These are phyloP conservation scores for Diuraphis noxia DNA, from an alignment of 1,140 invertebrate species.

Conservation along the genomic window DNA sequence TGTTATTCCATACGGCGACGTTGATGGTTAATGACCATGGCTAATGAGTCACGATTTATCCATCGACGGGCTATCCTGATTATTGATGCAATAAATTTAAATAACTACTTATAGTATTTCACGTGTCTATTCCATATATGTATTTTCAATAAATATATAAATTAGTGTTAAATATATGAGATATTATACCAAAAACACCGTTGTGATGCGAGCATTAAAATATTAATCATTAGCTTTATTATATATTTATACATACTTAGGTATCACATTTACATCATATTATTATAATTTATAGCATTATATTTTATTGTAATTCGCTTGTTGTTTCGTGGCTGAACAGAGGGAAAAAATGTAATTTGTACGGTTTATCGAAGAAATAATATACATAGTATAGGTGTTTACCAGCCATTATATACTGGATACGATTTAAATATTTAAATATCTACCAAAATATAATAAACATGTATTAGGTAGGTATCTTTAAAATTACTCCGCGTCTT, in stretches of 20 bases:
- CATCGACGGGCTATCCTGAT: background rate
- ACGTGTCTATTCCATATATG: background rate
- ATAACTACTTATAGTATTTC: background rate
- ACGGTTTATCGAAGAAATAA: background rate
- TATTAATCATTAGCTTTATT: background rate
- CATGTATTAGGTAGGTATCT: background rate
- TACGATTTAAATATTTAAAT: background rate
- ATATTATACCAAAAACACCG: background rate
- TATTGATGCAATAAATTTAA: slow-evolving; percentile 21
- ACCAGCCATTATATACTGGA: background rate
- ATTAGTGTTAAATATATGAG: background rate
- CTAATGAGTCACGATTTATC: slow-evolving; percentile 40
- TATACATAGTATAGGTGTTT: background rate
- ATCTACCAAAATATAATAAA: background rate
- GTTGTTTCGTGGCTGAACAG: background rate
- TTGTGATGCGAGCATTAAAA: background rate
- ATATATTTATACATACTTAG: no score
- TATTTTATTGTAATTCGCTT: background rate
- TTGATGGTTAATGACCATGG: background rate
- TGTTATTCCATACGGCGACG: background rate
- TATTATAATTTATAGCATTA: background rate
- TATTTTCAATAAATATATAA: background rate
- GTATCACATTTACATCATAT: background rate
- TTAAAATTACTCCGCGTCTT: background rate
- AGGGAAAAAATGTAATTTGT: background rate